Base-by-base conservation (phyloP, 1,140 invertebrate genomes). In the Adelges cooleyi region DNA sequence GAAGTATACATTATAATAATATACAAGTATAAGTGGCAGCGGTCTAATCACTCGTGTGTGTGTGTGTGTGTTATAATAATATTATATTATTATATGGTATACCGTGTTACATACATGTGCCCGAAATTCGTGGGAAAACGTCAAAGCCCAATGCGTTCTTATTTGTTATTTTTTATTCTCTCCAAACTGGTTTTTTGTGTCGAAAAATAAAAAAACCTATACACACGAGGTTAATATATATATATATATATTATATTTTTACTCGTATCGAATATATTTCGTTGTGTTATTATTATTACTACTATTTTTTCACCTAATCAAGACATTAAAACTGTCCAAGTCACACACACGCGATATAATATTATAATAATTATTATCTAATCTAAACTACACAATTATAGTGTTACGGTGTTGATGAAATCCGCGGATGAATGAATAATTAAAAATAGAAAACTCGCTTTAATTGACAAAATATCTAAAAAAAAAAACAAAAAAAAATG, bases 271-370 rank as follows among this genome's bases (percentile, higher is more conserved):
- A n/a, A n/a, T n/a, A n/a, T n/a, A n/a, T n/a, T n/a, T n/a, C n/a
- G n/a, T n/a, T n/a, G n/a, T n/a, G 40, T 42, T 23, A 1, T 20
- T 18, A 38, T 53, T 40, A 17, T 42, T 42, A 42, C n/a, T 18
- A 18, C 36, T 53, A 13, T 15, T 53, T 53, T 53, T 18, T 53
- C 2, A 22, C 25, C 27, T 25, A 59, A 59, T 44, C 38, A 59
- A 59, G 54, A 59, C 54, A 27, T 59, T 59, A 59, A 59, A 44
- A 59, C 54, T 27, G 23, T 59, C 38, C 20, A 59, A 42, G 54
- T 42, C 22, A 53, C 51, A 53, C 1, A 17, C 51, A 22, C 27
- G 50, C 29, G 17, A 52, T 27, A 33, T n/a, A n/a, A n/a, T n/a
- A n/a, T n/a, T n/a, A n/a, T n/a, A n/a, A n/a, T n/a, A n/a, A n/a